These are phyloP conservation scores for Rhamnusium bicolor DNA, from an alignment of 2,888 invertebrate genomes.

Conservation along the genomic window DNA sequence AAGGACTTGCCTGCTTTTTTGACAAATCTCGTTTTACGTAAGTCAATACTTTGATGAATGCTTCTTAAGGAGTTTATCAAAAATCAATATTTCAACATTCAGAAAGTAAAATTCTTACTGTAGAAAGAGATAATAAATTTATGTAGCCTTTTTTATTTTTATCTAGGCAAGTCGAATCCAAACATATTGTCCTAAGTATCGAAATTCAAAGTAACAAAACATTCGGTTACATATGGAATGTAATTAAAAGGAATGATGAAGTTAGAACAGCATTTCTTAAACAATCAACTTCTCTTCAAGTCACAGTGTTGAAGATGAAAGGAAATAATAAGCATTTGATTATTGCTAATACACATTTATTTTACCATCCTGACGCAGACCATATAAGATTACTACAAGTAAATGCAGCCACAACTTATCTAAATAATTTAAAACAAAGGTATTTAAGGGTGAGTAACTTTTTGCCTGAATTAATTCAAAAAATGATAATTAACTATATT, in stretches of 20 bases:
- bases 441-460: conserved; percentile 34
- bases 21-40: conserved; percentile 79
- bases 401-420: conserved; percentile 43
- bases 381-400: conserved; percentile 84
- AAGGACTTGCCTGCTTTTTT: conserved; percentile 89
- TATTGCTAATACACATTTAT: conserved; percentile 90
- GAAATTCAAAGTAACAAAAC: conserved; percentile 72
- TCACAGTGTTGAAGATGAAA: conserved; percentile 73
- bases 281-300: conserved; percentile 79
- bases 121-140: too few relatives aligned
- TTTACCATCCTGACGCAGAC: conserved; percentile 92
- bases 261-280: conserved; percentile 75
- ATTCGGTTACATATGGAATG: conserved; percentile 75
- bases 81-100: too few relatives aligned
- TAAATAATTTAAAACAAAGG: conserved; percentile 38
- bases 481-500: too few relatives aligned
- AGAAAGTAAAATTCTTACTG: too few relatives aligned
- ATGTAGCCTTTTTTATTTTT: not conserved
- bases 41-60: conserved; percentile 12
- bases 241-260: conserved; percentile 74
- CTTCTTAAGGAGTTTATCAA: too few relatives aligned
- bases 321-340: conserved; percentile 74
- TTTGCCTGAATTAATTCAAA: too few relatives aligned
- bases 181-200: conserved; percentile 74
- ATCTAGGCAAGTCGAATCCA: conserved; percentile 71